Evolutionary conservation across 2,797 vertebrate genomes (phyloP).

Genomic region (Anguilla marmorata): DNA sequence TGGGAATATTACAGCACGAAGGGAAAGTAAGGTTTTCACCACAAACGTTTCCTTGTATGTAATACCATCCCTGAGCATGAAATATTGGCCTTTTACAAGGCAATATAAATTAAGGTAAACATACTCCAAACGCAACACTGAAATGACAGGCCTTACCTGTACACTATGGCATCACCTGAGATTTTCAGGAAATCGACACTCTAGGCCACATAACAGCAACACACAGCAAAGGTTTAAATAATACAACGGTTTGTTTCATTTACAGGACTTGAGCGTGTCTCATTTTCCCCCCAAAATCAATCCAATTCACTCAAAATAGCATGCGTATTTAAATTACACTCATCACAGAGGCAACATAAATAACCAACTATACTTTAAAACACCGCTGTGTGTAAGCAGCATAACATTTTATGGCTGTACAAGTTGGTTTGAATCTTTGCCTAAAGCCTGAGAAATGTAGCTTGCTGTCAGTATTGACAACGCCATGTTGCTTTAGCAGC

Average conservation of each 20-base stretch:
- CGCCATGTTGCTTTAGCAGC: slow-evolving; percentile 49
- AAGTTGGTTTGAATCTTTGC: slow-evolving; percentile 23
- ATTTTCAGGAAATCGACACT: not conserved
- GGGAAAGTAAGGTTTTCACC: not conserved
- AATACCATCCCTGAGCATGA: not conserved
- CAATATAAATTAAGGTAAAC: not conserved
- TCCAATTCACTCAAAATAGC: not conserved
- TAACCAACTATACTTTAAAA: not conserved
- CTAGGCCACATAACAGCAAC: not conserved
- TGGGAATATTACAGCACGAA: not conserved
- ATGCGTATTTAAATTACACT: slow-evolving; percentile 20
- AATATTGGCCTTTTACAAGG: not conserved
- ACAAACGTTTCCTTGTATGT: not conserved
- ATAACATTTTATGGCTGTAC: slow-evolving; percentile 18
- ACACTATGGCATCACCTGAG: not conserved
- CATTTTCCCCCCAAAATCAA: not conserved
- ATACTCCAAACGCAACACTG: not conserved
- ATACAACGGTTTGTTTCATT: not conserved
- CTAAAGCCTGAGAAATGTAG: slow-evolving; percentile 37
- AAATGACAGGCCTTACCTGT: not conserved
- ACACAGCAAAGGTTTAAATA: not conserved
- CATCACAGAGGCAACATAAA: not conserved
- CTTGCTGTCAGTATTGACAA: slow-evolving; percentile 47
- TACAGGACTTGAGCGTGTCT: not conserved
- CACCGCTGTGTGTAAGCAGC: slow-evolving; percentile 15